Evolutionary conservation across 1,140 invertebrate genomes (phyloP), one percentile per base, ranked within the genome.

Genomic region (Leptinotarsa lineolata): DNA sequence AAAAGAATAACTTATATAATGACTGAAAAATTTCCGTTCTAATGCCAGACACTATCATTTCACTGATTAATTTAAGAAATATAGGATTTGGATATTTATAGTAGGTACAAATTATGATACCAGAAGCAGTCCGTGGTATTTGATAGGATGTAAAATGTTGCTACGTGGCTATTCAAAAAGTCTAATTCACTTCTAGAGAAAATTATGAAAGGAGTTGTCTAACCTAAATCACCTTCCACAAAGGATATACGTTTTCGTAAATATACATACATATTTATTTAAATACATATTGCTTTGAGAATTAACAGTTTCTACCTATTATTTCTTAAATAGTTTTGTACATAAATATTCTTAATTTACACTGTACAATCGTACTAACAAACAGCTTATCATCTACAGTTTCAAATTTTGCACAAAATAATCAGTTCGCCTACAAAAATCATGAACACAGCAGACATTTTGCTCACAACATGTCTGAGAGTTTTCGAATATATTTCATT

Each of bases 231-330:
- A 54, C 4, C n/a, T 54, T 54, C 16, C 30, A 39, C 30, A 39
- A 39, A 54, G 15, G n/a, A 54, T 54, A 54, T 16, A 54, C 30
- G 8, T 39, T 39, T 54, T 54, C 48, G 15, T 18, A 54, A 54
- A 54, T 54, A 16, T 54, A 16, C 4, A 54, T 54, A 54, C 3
- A 54, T 15, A 15, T 16, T 54, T 18, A 15, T 15, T 16, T 54
- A 8, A 54, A 54, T 54, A 54, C 48, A 54, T 54, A 54, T 54
- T 54, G 48, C 48, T 54, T 54, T 54, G 15, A 54, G 48, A 54
- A 54, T 54, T 54, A 16, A 39, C 16, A 16, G n/a, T 54, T 54
- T 5, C n/a, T 54, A n/a, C 48, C n/a, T 18, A 54, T 39, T 39
- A 54, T n/a, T 54, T 18, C 15, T 54, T 16, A 18, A 54, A 54